Evolutionary conservation across 2,888 invertebrate species (phyloP).

Genomic region (Theretra japonica): DNA sequence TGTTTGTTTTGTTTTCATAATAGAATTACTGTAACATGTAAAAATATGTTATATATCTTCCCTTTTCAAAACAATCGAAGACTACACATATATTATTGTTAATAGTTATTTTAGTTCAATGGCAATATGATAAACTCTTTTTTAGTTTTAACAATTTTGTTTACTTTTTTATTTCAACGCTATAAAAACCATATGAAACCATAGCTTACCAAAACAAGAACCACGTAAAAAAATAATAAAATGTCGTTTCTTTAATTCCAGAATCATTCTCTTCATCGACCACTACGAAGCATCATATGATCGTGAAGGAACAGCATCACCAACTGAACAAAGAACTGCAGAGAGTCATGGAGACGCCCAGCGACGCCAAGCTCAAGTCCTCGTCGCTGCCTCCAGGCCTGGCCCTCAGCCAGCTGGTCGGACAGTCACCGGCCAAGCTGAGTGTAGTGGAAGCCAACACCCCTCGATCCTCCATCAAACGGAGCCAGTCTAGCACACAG

Average conservation of each 20-base stretch:
- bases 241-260: slow-evolving; percentile 51
- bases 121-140: too few species aligned
- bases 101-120: too few species aligned
- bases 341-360: slow-evolving; percentile 71
- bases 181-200: too few species aligned
- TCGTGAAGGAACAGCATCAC: slow-evolving; percentile 72
- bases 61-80: too few species aligned
- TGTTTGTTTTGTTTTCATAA: too few species aligned
- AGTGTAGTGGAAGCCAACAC: slow-evolving; percentile 77
- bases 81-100: too few species aligned
- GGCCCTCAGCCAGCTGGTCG: slow-evolving; percentile 79
- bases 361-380: slow-evolving; percentile 85
- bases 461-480: slow-evolving; percentile 76
- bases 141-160: too few species aligned
- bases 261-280: slow-evolving; percentile 84
- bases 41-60: too few species aligned
- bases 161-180: too few species aligned
- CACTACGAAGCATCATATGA: slow-evolving; percentile 75
- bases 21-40: too few species aligned
- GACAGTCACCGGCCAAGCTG: slow-evolving; percentile 80
- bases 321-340: slow-evolving; percentile 73
- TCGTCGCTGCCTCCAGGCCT: slow-evolving; percentile 87
- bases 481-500: slow-evolving; percentile 81
- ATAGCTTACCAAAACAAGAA: too few species aligned
- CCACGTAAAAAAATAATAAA: too few species aligned